Evolutionary conservation across 2,888 invertebrate genomes (phyloP).

Genomic region (Hydrotaea diabolus): DNA sequence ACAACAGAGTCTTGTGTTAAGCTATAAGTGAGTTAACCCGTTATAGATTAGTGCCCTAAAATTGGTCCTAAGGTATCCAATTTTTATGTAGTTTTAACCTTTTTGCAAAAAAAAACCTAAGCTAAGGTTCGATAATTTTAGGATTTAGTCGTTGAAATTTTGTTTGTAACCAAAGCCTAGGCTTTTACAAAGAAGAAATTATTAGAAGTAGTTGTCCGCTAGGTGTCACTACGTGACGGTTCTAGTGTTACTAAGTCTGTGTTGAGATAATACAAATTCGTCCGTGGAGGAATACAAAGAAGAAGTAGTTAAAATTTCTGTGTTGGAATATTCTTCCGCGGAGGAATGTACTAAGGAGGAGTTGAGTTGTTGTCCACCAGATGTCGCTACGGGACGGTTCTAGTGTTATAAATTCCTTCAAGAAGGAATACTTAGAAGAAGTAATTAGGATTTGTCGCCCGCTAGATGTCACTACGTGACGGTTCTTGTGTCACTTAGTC

Average conservation of each 20-base stretch:
- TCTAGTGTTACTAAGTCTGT: neutral
- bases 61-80: neutral
- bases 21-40: neutral
- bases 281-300: too few relatives aligned
- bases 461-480: neutral
- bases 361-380: neutral
- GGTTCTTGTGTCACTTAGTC: neutral
- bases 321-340: too few relatives aligned
- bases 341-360: too few relatives aligned
- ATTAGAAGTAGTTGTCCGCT: neutral
- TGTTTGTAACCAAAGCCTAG: too few relatives aligned
- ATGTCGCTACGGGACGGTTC: neutral
- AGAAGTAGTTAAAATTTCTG: too few relatives aligned
- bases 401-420: neutral
- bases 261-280: neutral
- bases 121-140: neutral
- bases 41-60: neutral
- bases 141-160: neutral
- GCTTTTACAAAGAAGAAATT: too few relatives aligned
- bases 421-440: too few relatives aligned
- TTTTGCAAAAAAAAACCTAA: neutral
- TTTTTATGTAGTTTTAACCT: neutral
- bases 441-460: neutral
- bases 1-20: conserved; percentile 8
- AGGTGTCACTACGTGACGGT: neutral